Conservation (phyloP, 2,113 vertebrate genomes). For the Clarias batrachus region DNA sequence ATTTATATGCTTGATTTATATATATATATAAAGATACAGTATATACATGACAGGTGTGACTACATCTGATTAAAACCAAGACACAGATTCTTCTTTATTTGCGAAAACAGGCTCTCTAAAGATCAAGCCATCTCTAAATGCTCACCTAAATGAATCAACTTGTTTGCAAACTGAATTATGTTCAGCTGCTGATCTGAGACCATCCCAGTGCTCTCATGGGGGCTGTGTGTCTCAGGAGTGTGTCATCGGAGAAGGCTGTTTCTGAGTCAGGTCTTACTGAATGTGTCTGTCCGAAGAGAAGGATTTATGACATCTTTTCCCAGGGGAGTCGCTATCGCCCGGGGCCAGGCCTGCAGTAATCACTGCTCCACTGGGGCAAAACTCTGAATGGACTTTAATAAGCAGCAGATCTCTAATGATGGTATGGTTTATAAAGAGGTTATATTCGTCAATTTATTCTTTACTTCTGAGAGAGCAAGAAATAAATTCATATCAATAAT, state of each 20-base stretch:
- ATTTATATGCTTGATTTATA: no score
- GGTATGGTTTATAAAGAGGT: background rate
- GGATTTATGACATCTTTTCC: constrained; percentile 33
- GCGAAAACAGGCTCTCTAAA: background rate
- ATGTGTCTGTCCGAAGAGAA: background rate
- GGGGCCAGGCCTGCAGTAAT: constrained; percentile 75
- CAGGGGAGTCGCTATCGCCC: constrained; percentile 84
- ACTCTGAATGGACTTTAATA: constrained; percentile 84
- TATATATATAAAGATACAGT: background rate
- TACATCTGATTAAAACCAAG: background rate
- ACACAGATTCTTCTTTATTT: constrained; percentile 1
- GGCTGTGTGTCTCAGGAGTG: constrained; percentile 17
- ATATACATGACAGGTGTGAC: background rate
- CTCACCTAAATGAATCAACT: background rate
- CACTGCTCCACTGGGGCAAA: constrained; percentile 74
- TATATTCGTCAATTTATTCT: constrained; percentile 4
- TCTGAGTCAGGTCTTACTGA: constrained; percentile 36
- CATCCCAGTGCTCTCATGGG: background rate
- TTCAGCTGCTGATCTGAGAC: constrained; percentile 21
- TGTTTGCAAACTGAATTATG: background rate
- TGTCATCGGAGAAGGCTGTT: background rate
- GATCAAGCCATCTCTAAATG: background rate
- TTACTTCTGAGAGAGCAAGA: background rate
- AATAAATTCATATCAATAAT: background rate
- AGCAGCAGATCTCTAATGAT: constrained; percentile 55